These are phyloP conservation scores for Clytia hemisphaerica DNA, from an alignment of 30 jellyfish, hydroid and myxozoan genomes.

Conservation along the genomic window DNA sequence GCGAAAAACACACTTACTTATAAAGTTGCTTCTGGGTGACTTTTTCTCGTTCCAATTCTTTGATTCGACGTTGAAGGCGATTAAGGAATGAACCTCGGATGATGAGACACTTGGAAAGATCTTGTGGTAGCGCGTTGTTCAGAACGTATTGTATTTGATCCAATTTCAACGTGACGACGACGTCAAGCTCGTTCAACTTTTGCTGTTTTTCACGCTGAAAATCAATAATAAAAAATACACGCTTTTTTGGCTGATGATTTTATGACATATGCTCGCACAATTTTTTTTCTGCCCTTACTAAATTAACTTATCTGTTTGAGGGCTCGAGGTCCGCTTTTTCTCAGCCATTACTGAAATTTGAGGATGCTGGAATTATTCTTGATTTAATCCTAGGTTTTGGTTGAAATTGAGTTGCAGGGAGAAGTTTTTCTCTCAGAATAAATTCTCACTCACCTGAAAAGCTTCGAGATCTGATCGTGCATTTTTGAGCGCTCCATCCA, in stretches of 20 bases:
- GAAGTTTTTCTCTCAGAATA: neutral
- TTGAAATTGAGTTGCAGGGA: neutral
- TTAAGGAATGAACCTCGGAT: conserved; percentile 53
- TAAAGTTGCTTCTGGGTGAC: conserved; percentile 58
- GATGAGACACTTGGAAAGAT: conserved; percentile 63
- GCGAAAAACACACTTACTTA: conserved; percentile 27
- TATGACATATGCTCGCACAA: too few species aligned
- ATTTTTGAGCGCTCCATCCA: conserved; percentile 62
- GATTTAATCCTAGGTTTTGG: too few species aligned
- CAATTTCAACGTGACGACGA: conserved; percentile 72
- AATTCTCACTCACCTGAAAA: conserved; percentile 59
- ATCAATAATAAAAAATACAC: too few species aligned
- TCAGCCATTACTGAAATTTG: too few species aligned
- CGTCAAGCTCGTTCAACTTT: conserved; percentile 80
- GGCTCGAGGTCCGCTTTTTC: too few species aligned
- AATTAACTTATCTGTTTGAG: too few species aligned
- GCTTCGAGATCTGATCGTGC: conserved; percentile 96
- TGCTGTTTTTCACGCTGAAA: conserved; percentile 93
- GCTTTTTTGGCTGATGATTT: too few species aligned
- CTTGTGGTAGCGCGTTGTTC: conserved; percentile 71
- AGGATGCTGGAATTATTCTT: too few species aligned
- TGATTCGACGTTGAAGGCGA: conserved; percentile 62
- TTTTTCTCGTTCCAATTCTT: conserved; percentile 82
- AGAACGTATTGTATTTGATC: conserved; percentile 80
- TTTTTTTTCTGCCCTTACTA: too few species aligned